Evolutionary conservation across 1,140 invertebrate species (phyloP), one percentile per base, ranked within the genome.

Genomic region (Zaprionus gabonicus): DNA sequence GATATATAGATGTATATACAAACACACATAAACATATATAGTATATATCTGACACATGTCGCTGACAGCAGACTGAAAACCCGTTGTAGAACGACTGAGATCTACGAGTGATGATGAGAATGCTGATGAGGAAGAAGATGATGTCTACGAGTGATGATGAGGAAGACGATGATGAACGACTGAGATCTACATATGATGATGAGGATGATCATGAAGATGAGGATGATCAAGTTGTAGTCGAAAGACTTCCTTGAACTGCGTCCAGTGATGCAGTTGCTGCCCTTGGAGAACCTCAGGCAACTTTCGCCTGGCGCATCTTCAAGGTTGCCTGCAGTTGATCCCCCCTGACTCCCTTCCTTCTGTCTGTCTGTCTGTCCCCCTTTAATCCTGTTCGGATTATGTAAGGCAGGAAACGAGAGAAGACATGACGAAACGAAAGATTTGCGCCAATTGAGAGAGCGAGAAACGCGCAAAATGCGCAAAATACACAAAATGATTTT

Each of bases 251-350:
- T 71, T 58, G 20, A 56, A 23, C 17, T 5, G n/a, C 13, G 23
- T 2, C 15, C n/a, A 27, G 4, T 66, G 49, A 13, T 36, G 23
- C 10, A 31, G 27, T 10, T 20, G 53, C 34, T 58, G 25, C 56
- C 28, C 56, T 34, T 34, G 46, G 20, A 10, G 20, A 46, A 44
- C 58, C 46, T 63, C 49, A 23, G 38, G 38, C 67, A 75, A 64
- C 67, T 75, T 70, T 70, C 41, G 41, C 31, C 17, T 31, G 51
- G 12, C 9, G 28, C 38, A 62, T 63, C 41, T 55, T 70, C 67
- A 75, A 75, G 67, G 59, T 63, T 71, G 53, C 4, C 28, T 28
- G 1, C 28, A 28, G 28, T 28, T 0, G 28, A 28, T 31, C 15
- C 1, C 13, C 7, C 5, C n/a, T 13, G 2, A 0, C 17, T 2